phyloP scores from a whole-genome alignment of 2,797 vertebrate genomes.

The Melanogrammus aeglefinus region DNA sequence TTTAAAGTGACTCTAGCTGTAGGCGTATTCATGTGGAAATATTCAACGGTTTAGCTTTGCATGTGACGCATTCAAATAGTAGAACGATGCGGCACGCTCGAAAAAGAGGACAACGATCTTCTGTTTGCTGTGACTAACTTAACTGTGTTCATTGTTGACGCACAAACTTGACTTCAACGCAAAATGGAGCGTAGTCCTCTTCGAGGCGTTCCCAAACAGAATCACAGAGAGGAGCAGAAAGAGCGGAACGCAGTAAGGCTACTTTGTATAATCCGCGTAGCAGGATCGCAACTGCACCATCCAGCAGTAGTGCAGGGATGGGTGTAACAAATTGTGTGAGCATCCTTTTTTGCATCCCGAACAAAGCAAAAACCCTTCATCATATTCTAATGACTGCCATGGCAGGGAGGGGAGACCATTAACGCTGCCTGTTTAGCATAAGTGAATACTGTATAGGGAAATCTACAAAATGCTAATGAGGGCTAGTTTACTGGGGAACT shows the following conservation, averaged over 20 bases:
- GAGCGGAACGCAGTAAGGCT: background rate
- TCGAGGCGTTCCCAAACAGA: background rate
- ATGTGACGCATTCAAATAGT: background rate
- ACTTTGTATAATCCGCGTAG: background rate
- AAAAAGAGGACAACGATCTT: background rate
- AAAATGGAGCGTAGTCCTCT: background rate
- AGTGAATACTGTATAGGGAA: slow-evolving; percentile 16
- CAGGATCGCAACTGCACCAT: background rate
- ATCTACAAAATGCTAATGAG: slow-evolving; percentile 14
- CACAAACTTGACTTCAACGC: background rate
- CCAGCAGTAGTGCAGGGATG: background rate
- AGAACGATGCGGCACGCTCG: too few species aligned
- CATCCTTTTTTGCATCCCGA: background rate
- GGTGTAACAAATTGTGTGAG: background rate
- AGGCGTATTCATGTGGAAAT: background rate
- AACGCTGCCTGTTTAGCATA: slow-evolving; percentile 24
- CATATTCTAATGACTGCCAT: slow-evolving; percentile 14
- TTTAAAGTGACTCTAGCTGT: background rate
- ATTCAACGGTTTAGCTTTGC: background rate
- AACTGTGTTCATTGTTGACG: background rate
- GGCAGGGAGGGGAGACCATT: slow-evolving; percentile 10
- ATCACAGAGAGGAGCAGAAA: background rate
- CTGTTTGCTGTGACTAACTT: background rate
- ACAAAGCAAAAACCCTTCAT: slow-evolving; percentile 10
- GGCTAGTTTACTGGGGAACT: slow-evolving; percentile 24